phyloP scores from a whole-genome alignment of 1,140 invertebrate genomes.

The Sesamia nonagrioides region DNA sequence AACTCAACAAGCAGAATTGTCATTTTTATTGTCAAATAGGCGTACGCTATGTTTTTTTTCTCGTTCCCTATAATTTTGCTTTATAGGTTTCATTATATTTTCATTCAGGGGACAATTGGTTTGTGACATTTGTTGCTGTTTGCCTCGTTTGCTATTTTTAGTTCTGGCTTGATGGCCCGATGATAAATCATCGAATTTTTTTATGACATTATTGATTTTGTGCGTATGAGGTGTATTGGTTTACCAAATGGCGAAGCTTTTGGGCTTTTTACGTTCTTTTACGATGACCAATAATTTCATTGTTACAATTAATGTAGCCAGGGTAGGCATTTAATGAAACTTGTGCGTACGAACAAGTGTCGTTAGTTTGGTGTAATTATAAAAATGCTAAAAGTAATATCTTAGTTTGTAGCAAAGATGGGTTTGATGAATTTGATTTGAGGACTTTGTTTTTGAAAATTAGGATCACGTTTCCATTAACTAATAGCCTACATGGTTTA shows the following conservation, averaged over 20 bases:
- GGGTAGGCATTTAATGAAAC: too few relatives aligned
- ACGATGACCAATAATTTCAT: neutral
- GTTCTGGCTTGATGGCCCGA: slow-evolving; percentile 25
- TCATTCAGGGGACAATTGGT: slow-evolving; percentile 53
- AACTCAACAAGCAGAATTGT: slow-evolving; percentile 74
- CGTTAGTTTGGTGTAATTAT: too few relatives aligned
- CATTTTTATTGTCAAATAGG: slow-evolving; percentile 76
- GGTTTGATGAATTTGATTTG: too few relatives aligned
- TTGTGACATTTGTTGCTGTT: slow-evolving; percentile 58
- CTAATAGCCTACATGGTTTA: too few relatives aligned
- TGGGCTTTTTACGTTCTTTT: neutral
- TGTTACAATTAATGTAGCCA: neutral
- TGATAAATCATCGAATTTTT: slow-evolving; percentile 59
- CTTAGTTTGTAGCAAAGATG: too few relatives aligned
- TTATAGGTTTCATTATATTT: slow-evolving; percentile 78
- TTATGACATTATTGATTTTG: slow-evolving; percentile 22
- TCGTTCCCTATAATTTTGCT: slow-evolving; percentile 71
- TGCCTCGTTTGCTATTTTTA: slow-evolving; percentile 49
- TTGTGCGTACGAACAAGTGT: too few relatives aligned
- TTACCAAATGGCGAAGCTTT: slow-evolving; percentile 40
- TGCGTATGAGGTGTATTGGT: slow-evolving; percentile 17
- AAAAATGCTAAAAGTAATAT: too few relatives aligned
- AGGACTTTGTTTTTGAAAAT: too few relatives aligned
- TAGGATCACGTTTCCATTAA: too few relatives aligned
- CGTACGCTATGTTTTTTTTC: slow-evolving; percentile 71